Evolutionary conservation across 2,888 invertebrate genomes (phyloP), one percentile per base, ranked within the genome.

Genomic region (Synanthedon vespiformis): DNA sequence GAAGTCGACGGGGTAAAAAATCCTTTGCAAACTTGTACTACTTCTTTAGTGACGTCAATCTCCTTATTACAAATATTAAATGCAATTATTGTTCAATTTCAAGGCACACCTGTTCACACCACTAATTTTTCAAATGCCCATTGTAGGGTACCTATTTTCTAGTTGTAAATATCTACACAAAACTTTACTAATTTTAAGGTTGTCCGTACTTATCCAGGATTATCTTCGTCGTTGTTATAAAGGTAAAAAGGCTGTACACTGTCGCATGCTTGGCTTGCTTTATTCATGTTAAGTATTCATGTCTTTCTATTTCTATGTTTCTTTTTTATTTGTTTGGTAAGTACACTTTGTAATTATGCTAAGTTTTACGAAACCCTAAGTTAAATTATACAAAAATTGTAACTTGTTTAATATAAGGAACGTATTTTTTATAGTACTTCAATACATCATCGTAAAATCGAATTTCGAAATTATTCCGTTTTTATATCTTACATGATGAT

Each of bases 1-100:
- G 18, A 59, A 58, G 57, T 68, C 41, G 64, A 68, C 57, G 77
- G 73, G 86, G 87, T 87, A 86, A 85, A 44, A 44, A 65, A 67
- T 34, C 56, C 62, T 50, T 13, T 34, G 12, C 18, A 18, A n/a
- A 13, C 51, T 55, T 63, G 50, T n/a, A 11, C 22, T 41, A 44
- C 44, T 44, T 44, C 40, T 55, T 57, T 64, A 64, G 68, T 72
- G 68, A 59, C 67, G 70, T 75, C 67, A 56, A 59, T 59, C 61
- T 66, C 58, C 65, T 58, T 63, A 58, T 68, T 51, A 44, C 44
- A 53, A n/a, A 51, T 57, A 52, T 53, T 54, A 47, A 53, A 53
- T 50, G 57, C 60, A 53, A 48, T 56, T 52, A 59, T 58, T 61
- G 59, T 62, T 57, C 58, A 51, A 41, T 58, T 61, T 61, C 57